Base-by-base conservation (phyloP, 2,888 invertebrate species). In the Xiphydria camelus region DNA sequence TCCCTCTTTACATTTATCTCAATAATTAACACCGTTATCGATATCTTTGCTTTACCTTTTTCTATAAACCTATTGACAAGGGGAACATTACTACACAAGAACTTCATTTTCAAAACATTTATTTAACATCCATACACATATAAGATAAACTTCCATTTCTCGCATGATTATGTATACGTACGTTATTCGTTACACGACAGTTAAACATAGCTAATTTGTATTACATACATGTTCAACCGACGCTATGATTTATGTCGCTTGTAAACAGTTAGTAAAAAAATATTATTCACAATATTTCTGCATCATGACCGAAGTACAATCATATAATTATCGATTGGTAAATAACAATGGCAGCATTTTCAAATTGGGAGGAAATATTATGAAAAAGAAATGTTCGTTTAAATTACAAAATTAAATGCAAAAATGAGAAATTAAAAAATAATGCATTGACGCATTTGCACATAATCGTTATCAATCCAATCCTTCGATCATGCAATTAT, bases 251-350 rank as follows among this genome's bases (percentile, higher is more conserved):
- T 10, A n/a, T 15, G 10, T 21, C 17, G n/a, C 15, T 34, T 32
- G 18, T 39, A 34, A 9, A 44, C 9, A 38, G 38, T 39, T 44
- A 39, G 33, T 44, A 17, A 44, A 38, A 15, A 17, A 17, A 33
- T 18, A 6, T 33, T 33, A 3, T 10, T 23, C 23, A 3, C 23
- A 3, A 10, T 29, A 29, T 29, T 14, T 29, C 15, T 10, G 14
- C 29, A 29, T n/a, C n/a, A 4, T 29, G 29, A 29, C 15, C 12
- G 14, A 15, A 29, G 14, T 10, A 3, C 12, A 29, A 10, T 29
- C 10, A 7, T 10, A 10, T 6, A 12, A 4, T 3, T 26, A 4
- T 29, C 12, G 29, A 29, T 14, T 29, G 12, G 29, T 29, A 29
- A n/a, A 29, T 12, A 7, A 29, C 15, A 29, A 29, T 29, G 12